Percentiles rank a stretch among this genome's conserved stretches.
Conservation (phyloP, 2,797 vertebrate genomes). For the Miichthys miiuy region DNA sequence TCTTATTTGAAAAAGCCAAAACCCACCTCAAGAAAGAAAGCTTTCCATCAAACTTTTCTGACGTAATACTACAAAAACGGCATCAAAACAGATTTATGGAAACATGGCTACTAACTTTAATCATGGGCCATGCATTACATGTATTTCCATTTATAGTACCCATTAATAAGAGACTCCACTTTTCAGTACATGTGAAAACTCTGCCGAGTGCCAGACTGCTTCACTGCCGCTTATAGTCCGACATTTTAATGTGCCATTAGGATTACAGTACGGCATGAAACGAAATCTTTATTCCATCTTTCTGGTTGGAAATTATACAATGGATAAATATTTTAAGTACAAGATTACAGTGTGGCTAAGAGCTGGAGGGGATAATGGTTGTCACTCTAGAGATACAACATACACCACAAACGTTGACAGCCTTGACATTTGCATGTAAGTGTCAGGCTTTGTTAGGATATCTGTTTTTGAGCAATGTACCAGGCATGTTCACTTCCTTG, state of each 20-base stretch:
- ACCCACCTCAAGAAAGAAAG: too few relatives aligned
- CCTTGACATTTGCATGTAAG: slow-evolving; percentile 21
- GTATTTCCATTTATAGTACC: neutral
- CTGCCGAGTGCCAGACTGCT: neutral
- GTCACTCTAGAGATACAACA: slow-evolving; percentile 43
- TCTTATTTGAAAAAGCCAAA: too few relatives aligned
- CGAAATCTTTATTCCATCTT: slow-evolving; percentile 23
- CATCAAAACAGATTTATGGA: too few relatives aligned
- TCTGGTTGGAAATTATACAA: slow-evolving; percentile 49
- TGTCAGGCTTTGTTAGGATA: slow-evolving; percentile 42
- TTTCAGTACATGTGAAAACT: neutral
- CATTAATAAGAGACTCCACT: neutral
- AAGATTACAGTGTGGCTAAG: slow-evolving; percentile 26
- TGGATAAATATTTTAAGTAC: slow-evolving; percentile 66
- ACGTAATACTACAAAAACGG: too few relatives aligned
- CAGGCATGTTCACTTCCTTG: slow-evolving; percentile 18
- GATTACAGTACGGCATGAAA: slow-evolving; percentile 1
- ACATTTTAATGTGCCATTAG: slow-evolving; percentile 26
- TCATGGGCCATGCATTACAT: neutral
- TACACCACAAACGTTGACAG: slow-evolving; percentile 1
- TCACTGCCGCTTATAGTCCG: neutral
- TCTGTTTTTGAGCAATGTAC: slow-evolving; percentile 3
- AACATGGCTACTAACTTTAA: neutral
- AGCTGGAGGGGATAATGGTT: slow-evolving; percentile 30
- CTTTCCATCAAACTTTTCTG: too few relatives aligned